Evolutionary conservation across 2,888 invertebrate genomes (phyloP).

Genomic region (Drosophila diplacantha): DNA sequence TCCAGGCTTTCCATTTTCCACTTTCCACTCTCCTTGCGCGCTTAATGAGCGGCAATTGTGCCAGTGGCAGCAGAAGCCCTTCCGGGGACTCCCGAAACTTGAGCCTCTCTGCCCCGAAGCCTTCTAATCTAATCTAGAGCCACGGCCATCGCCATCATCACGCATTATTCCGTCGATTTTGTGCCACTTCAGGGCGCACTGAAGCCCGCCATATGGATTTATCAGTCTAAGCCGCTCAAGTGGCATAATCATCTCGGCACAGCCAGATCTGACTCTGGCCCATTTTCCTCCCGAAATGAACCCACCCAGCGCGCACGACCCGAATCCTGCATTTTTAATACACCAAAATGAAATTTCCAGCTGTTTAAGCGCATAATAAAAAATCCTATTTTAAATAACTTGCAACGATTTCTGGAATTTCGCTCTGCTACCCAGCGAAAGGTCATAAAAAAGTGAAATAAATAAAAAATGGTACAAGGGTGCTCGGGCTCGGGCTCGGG

Average conservation of each 20-base stretch:
- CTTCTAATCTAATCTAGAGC: conserved; percentile 37
- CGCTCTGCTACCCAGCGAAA: conserved; percentile 23
- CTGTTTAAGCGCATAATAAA: conserved; percentile 61
- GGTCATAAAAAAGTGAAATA: conserved; percentile 52
- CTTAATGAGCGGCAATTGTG: conserved; percentile 55
- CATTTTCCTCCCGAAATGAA: conserved; percentile 50
- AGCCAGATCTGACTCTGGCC: conserved; percentile 28
- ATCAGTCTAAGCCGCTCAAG: conserved; percentile 64
- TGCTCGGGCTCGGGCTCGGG: background rate
- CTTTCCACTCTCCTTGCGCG: conserved; percentile 7
- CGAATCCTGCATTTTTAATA: conserved; percentile 58
- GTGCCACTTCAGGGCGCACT: conserved; percentile 65
- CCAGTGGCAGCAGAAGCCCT: conserved; percentile 32
- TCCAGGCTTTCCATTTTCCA: conserved; percentile 5
- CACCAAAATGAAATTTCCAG: conserved; percentile 56
- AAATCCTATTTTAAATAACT: conserved; percentile 63
- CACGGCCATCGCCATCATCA: conserved; percentile 40
- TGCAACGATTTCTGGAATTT: conserved; percentile 39
- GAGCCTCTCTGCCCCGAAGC: background rate
- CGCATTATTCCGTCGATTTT: conserved; percentile 44
- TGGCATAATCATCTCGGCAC: conserved; percentile 59
- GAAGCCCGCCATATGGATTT: conserved; percentile 62
- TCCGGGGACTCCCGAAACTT: conserved; percentile 11
- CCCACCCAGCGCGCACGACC: conserved; percentile 27
- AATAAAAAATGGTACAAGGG: conserved; percentile 34